Evolutionary conservation across 2,888 invertebrate genomes (phyloP), one percentile per base, ranked within the genome.

Genomic region (Lasioglossum leucozonium): DNA sequence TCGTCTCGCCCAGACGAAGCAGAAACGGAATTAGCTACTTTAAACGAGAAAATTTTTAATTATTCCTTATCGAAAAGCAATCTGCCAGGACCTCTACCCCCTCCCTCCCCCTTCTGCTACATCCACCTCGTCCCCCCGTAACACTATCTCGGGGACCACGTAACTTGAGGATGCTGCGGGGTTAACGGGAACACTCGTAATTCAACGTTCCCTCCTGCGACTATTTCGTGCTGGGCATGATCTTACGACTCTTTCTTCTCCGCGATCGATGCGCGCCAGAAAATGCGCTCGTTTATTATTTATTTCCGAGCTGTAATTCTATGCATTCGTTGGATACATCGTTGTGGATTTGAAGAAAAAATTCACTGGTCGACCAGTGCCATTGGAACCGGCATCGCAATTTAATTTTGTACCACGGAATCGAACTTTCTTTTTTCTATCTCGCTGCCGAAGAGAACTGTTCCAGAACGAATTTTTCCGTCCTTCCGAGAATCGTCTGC

Each of bases 31-130:
- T 94, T 94, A 95, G 93, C 94, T 93, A 92, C 93, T 93, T 95
- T 94, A 94, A 95, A 94, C 93, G 95, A 95, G 94, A 94, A 94
- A 94, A 94, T 94, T 95, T 95, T 95, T 95, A 95, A 95, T 95
- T 95, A 95, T 95, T 94, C 93, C 95, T 95, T 95, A 95, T 95
- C 95, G 95, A 94, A 95, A 95, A 95, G 94, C 93, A 93, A 95
- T 95, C 95, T 95, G 65, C 67, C 76, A 90, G 91, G 58, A 16
- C 26, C 13, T 0, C 5, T 4, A 4, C 3, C 26, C n/a, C 26
- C 55, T 10, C n/a, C 2, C 2, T 0, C 58, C 13, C n/a, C 4
- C 26, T 16, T 26, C 26, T 0, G 1, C 58, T 16, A 11, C 58
- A 16, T 13, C 58, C 26, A 26, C 30, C 51, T 51, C 72, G 74